Percentiles rank a stretch among this genome's conserved stretches.
These are phyloP conservation scores for Agonopterix subpropinquella DNA, from an alignment of 2,888 invertebrate genomes.

Conservation along the genomic window DNA sequence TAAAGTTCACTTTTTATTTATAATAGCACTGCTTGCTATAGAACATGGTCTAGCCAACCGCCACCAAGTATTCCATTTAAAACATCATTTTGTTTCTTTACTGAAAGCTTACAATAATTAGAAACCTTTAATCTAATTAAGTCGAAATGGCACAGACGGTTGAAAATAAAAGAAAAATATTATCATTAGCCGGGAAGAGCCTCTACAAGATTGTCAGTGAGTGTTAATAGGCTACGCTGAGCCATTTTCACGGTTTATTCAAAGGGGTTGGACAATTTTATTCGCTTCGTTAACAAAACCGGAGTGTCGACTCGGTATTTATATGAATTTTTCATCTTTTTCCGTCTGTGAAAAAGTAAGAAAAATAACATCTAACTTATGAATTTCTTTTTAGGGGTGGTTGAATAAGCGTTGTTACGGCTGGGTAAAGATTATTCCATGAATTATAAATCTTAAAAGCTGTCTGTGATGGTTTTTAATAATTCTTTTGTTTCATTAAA, in stretches of 20 bases:
- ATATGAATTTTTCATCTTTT: conserved; percentile 47
- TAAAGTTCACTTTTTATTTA: too few relatives aligned
- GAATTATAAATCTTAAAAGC: too few relatives aligned
- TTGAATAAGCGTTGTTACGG: too few relatives aligned
- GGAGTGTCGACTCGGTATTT: conserved; percentile 46
- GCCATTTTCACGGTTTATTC: conserved; percentile 59
- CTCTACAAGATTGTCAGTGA: conserved; percentile 57
- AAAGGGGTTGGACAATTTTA: conserved; percentile 61
- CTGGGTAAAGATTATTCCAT: too few relatives aligned
- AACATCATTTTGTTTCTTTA: too few relatives aligned
- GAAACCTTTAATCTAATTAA: conserved; percentile 54
- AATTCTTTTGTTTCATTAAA: too few relatives aligned
- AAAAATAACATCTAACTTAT: conserved; percentile 8
- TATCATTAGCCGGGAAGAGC: conserved; percentile 46
- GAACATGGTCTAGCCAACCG: too few relatives aligned
- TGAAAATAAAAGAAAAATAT: conserved; percentile 67
- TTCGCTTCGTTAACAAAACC: conserved; percentile 59
- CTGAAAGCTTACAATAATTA: conserved; percentile 32
- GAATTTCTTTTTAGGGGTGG: too few relatives aligned
- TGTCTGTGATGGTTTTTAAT: too few relatives aligned
- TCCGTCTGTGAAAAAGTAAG: conserved; percentile 20
- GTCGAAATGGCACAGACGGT: conserved; percentile 34
- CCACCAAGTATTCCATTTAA: too few relatives aligned
- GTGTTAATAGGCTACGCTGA: conserved; percentile 63
- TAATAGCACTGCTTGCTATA: too few relatives aligned